A percentile compares a stretch with the other conserved stretches of the same genome.
Evolutionary conservation across 2,113 vertebrate genomes (phyloP).

Genomic region (Alethe diademata): DNA sequence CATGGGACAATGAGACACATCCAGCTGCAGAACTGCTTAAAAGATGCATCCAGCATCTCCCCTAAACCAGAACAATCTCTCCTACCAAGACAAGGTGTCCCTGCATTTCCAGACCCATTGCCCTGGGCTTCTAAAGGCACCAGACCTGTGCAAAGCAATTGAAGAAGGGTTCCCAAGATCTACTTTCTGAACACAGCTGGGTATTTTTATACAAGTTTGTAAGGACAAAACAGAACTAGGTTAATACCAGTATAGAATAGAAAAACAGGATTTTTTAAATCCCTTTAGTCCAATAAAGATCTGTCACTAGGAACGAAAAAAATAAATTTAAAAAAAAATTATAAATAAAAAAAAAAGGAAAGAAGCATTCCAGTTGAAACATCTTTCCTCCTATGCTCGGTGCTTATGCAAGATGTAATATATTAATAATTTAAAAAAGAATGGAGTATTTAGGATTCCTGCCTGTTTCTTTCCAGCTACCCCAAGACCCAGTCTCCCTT

Average conservation of each 20-base stretch:
- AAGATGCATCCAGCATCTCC: not conserved
- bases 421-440: not conserved
- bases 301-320: not conserved
- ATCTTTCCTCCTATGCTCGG: not conserved
- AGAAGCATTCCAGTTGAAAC: not conserved
- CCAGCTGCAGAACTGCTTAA: not conserved
- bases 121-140: not conserved
- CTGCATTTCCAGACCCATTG: not conserved
- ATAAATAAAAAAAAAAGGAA: not conserved
- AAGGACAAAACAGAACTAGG: not conserved
- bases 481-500: rapidly evolving
- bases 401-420: not conserved
- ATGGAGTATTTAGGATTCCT: not conserved
- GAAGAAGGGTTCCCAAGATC: not conserved
- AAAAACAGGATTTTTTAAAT: not conserved
- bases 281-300: not conserved
- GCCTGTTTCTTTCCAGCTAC: not conserved
- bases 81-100: not conserved
- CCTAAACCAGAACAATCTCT: not conserved
- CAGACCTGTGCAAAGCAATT: not conserved
- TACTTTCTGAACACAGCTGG: not conserved
- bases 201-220: not conserved
- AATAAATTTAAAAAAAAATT: not conserved
- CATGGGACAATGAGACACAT: rapidly evolving
- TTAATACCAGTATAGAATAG: not conserved